Evolutionary conservation across 2,113 vertebrate genomes (phyloP).

Genomic region (Natator depressus): DNA sequence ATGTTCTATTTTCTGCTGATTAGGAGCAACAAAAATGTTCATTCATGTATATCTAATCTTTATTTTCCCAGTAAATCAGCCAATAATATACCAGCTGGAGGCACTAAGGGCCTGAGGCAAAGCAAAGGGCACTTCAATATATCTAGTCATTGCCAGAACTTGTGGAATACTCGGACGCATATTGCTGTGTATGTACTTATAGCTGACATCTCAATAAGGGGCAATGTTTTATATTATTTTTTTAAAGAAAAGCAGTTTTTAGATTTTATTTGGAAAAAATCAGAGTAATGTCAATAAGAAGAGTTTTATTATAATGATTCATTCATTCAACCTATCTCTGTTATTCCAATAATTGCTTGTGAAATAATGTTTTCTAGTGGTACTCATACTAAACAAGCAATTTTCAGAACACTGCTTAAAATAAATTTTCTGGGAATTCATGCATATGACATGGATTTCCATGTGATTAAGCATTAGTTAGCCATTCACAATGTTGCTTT

Average conservation of each 20-base stretch:
- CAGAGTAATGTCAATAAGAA: constrained; percentile 22
- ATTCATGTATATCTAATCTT: constrained; percentile 76
- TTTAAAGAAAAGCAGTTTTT: constrained; percentile 41
- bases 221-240: constrained; percentile 40
- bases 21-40: constrained; percentile 77
- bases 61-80: constrained; percentile 77
- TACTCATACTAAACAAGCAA: constrained; percentile 19
- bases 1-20: constrained; percentile 74
- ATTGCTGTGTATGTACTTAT: constrained; percentile 41
- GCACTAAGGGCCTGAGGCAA: constrained; percentile 76
- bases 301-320: constrained; percentile 10
- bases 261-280: not conserved
- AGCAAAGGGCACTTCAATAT: constrained; percentile 76
- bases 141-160: constrained; percentile 49
- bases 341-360: constrained; percentile 31
- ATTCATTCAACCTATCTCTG: not conserved
- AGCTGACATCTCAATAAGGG: constrained; percentile 52
- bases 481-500: not conserved
- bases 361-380: constrained; percentile 37
- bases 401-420: constrained; percentile 29
- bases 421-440: constrained; percentile 52
- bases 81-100: constrained; percentile 80
- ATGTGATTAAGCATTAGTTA: constrained; percentile 23
- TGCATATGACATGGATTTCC: constrained; percentile 44
- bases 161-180: constrained; percentile 49